A percentile compares a stretch with the other conserved stretches of the same genome.
These are phyloP conservation scores for Pycnomerus fuliginosus DNA, from an alignment of 2,888 invertebrate genomes.

Conservation along the genomic window DNA sequence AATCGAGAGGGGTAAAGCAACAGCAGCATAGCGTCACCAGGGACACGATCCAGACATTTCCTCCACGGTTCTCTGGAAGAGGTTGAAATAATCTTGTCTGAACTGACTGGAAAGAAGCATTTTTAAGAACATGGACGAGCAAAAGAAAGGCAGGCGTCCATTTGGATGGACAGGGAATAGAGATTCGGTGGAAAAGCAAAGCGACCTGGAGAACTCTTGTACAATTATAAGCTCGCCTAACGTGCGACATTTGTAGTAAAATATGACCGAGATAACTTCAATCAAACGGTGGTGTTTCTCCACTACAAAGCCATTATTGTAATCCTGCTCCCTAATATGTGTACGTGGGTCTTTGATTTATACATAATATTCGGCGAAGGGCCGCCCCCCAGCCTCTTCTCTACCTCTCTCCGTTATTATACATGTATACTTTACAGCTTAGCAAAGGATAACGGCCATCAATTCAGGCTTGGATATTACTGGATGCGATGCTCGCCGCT, in stretches of 20 bases:
- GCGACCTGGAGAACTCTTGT: conserved; percentile 16
- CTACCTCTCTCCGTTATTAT: conserved; percentile 30
- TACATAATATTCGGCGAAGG: conserved; percentile 41
- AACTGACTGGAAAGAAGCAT: no score
- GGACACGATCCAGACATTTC: no score
- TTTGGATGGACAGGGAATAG: no score
- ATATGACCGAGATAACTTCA: conserved; percentile 48
- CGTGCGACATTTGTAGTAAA: conserved; percentile 35
- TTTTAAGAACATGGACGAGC: no score
- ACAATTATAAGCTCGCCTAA: conserved; percentile 35
- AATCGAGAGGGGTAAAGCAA: no score
- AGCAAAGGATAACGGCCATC: conserved; percentile 35
- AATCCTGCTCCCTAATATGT: conserved; percentile 43
- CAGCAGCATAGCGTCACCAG: no score
- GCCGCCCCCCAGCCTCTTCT: conserved; percentile 27
- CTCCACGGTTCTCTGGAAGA: no score
- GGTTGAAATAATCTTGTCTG: no score
- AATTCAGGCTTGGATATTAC: conserved; percentile 30
- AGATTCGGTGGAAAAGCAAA: no score
- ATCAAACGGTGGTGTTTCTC: conserved; percentile 44
- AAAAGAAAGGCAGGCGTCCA: no score
- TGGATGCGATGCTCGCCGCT: conserved; percentile 27
- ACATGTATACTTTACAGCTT: conserved; percentile 38
- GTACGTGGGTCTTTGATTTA: conserved; percentile 44
- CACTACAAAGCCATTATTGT: conserved; percentile 44